Conservation (phyloP, 2,888 invertebrate species). For the Heliconius ismenius region DNA sequence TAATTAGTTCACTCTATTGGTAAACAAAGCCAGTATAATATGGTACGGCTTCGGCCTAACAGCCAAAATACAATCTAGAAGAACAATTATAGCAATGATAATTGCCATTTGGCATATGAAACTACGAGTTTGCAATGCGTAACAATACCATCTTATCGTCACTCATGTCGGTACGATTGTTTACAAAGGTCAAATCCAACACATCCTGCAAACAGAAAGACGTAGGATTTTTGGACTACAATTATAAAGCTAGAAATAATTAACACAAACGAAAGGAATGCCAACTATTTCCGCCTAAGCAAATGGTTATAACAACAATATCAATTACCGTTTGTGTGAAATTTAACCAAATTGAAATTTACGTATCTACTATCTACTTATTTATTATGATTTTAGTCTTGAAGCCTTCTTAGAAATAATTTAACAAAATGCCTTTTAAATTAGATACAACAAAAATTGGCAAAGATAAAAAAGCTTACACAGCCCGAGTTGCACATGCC, state of each 20-base stretch:
- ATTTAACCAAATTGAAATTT: not conserved
- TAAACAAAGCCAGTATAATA: too few species aligned
- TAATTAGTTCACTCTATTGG: too few species aligned
- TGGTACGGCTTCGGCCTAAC: not conserved
- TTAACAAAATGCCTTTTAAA: not conserved
- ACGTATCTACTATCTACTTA: not conserved
- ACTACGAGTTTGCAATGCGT: conserved; percentile 20
- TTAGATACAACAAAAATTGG: not conserved
- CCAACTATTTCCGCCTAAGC: not conserved
- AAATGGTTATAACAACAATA: not conserved
- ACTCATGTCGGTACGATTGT: conserved; percentile 32
- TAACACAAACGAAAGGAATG: not conserved
- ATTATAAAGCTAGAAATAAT: not conserved
- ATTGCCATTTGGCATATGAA: conserved; percentile 29
- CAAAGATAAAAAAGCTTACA: not conserved
- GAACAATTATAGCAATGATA: conserved; percentile 24
- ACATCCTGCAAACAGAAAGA: conserved; percentile 18
- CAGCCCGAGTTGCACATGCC: not conserved
- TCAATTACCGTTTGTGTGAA: not conserved
- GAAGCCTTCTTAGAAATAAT: not conserved
- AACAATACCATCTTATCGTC: conserved; percentile 40
- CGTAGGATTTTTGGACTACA: not conserved
- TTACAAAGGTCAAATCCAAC: conserved; percentile 34
- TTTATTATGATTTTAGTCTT: not conserved
- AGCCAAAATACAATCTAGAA: conserved; percentile 14